Conservation (phyloP, 2,113 vertebrate genomes). For the Xenopus borealis region DNA sequence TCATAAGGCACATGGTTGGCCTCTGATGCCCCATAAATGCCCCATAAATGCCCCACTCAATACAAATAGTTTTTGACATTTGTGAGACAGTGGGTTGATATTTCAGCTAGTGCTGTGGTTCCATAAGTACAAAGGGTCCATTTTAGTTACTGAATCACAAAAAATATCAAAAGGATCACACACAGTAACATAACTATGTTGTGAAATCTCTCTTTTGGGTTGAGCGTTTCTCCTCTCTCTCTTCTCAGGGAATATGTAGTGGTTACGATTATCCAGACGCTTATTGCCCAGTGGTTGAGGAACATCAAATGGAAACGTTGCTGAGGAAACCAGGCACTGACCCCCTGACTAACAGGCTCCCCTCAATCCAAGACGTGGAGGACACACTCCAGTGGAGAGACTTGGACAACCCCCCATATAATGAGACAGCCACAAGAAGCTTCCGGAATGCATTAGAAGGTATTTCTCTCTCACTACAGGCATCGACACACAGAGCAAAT, state of each 20-base stretch:
- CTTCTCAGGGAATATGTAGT: constrained; percentile 22
- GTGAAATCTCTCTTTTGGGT: too few relatives aligned
- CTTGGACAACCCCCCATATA: constrained; percentile 1
- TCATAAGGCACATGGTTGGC: too few relatives aligned
- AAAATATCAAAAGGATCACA: too few relatives aligned
- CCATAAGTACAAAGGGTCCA: too few relatives aligned
- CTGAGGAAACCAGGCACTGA: constrained; percentile 14
- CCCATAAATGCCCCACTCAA: too few relatives aligned
- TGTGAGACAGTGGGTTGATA: too few relatives aligned
- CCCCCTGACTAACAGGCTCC: background rate
- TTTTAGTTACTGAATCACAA: too few relatives aligned
- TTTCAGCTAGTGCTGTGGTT: too few relatives aligned
- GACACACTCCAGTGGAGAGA: constrained; percentile 10
- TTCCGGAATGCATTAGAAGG: constrained; percentile 37
- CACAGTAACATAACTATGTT: too few relatives aligned
- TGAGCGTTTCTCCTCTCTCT: background rate
- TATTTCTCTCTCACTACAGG: background rate
- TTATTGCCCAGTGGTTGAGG: constrained; percentile 10
- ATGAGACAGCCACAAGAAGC: background rate
- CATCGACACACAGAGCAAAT: too few relatives aligned
- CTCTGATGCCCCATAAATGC: too few relatives aligned
- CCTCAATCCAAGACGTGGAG: constrained; percentile 17
- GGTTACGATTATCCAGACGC: constrained; percentile 14
- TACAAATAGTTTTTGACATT: too few relatives aligned
- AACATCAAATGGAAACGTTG: constrained; percentile 17